A percentile compares a stretch with the other conserved stretches of the same genome.
These are phyloP conservation scores for Chondrosia reniformis DNA, from an alignment of 37 sponge, comb jelly and placozoan genomes.

Conservation along the genomic window DNA sequence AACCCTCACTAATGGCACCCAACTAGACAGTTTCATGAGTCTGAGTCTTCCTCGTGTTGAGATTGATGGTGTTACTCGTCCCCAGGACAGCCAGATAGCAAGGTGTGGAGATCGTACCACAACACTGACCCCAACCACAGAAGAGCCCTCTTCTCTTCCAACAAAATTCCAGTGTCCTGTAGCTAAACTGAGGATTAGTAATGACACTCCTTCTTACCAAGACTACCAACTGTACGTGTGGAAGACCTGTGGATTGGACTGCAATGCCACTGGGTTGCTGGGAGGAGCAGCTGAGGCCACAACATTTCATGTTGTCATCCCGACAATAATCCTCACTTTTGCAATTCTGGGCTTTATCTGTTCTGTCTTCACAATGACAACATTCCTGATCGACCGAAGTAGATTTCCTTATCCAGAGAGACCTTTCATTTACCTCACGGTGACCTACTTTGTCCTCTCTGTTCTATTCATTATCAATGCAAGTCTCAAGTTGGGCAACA, in stretches of 20 bases:
- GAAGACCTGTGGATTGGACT: not conserved
- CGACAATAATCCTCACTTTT: slow-evolving; percentile 52
- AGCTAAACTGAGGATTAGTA: not conserved
- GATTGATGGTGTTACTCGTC: not conserved
- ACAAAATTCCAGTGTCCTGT: not conserved
- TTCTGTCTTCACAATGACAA: slow-evolving; percentile 83
- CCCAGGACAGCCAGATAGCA: not conserved
- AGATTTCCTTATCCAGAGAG: slow-evolving; percentile 91
- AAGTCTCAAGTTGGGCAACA: slow-evolving; percentile 40
- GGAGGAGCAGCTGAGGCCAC: not conserved
- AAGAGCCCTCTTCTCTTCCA: not conserved
- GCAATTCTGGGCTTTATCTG: slow-evolving; percentile 59
- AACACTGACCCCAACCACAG: not conserved
- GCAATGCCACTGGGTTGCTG: not conserved
- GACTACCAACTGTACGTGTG: not conserved
- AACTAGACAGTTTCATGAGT: too few species aligned
- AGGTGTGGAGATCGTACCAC: not conserved
- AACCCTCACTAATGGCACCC: too few species aligned
- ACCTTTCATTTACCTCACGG: slow-evolving; percentile 78
- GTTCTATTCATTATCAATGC: slow-evolving; percentile 68
- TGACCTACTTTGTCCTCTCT: slow-evolving; percentile 77
- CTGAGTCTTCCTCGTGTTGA: not conserved
- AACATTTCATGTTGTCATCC: slow-evolving; percentile 19
- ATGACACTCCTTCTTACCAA: not conserved
- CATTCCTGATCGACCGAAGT: slow-evolving; percentile 78